Evolutionary conservation across 2,888 invertebrate genomes (phyloP), one percentile per base, ranked within the genome.

Genomic region (Ryuthela nishihirai): DNA sequence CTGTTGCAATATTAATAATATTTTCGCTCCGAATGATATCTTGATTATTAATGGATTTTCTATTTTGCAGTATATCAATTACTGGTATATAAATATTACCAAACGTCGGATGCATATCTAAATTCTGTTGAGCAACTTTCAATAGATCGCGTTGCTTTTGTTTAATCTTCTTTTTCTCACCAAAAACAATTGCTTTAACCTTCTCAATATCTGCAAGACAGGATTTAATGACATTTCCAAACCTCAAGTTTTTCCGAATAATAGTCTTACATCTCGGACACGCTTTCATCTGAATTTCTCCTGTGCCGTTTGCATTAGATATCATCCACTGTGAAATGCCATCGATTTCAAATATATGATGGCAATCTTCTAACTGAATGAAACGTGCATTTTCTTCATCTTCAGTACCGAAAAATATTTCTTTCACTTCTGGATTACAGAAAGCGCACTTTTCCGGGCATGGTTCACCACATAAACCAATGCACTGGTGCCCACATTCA

Each of bases 391-490:
- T 44, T 9, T 32, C 17, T 42, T 46, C 18, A 25, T 69, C 54
- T 54, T 65, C 52, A 36, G 39, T 17, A 2, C 46, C 60, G 40
- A 73, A 71, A 65, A 70, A 69, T n/a, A 64, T 56, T n/a, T 26
- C 34, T 6, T 67, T 64, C 32, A 70, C 68, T 6, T 71, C 68
- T 20, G 68, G 50, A 55, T 79, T 67, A 73, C 85, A 86, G 18
- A 70, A 41, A 17, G 76, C 72, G 74, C 85, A 86, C 42, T 80
- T 67, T 29, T 72, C 72, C 12, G 83, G 83, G 71, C 85, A 85
- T 6, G 77, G 77, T 71, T 87, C 85, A 12, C 84, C 84, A 74
- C 86, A 87, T 45, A 84, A 78, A 7, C 85, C 85, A 69, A 82
- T 77, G 73, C 85, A 84, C 17, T 70, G 69, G 73, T 85, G 85